Conservation (phyloP, 2,797 vertebrate genomes). For the Microchirus variegatus region DNA sequence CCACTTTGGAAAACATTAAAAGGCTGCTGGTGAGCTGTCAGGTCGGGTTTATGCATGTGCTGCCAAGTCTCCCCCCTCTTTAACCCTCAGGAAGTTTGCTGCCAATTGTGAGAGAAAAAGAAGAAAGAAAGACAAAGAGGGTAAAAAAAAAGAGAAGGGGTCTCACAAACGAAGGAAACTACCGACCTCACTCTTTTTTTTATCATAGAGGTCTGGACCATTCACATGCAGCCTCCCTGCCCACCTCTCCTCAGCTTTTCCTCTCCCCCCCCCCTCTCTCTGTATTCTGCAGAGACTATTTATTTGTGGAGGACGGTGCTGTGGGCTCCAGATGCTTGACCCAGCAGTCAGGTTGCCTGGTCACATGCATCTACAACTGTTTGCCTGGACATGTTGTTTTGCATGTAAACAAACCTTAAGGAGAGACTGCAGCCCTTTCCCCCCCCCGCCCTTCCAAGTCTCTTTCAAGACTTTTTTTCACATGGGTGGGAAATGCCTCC, state of each 20-base stretch:
- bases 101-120: conserved; percentile 53
- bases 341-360: conserved; percentile 78
- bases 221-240: conserved; percentile 53
- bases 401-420: conserved; percentile 62
- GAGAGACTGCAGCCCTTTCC: conserved; percentile 27
- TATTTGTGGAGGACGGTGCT: conserved; percentile 69
- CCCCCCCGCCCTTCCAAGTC: not conserved
- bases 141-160: conserved; percentile 14
- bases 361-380: conserved; percentile 70
- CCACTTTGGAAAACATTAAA: conserved; percentile 20
- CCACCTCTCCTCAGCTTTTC: conserved; percentile 30
- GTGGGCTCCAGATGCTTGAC: conserved; percentile 78
- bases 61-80: conserved; percentile 62
- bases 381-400: conserved; percentile 56
- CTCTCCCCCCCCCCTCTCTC: conserved; percentile 54
- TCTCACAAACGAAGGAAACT: conserved; percentile 75
- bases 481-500: conserved; percentile 19
- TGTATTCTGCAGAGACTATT: conserved; percentile 60
- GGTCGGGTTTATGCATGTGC: conserved; percentile 38
- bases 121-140: conserved; percentile 42
- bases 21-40: conserved; percentile 33
- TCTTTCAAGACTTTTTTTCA: conserved; percentile 31
- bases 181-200: conserved; percentile 71
- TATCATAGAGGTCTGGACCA: conserved; percentile 56
- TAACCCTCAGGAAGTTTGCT: conserved; percentile 75